Conservation (phyloP, 2,113 vertebrate species). For the Crotalus helleri region DNA sequence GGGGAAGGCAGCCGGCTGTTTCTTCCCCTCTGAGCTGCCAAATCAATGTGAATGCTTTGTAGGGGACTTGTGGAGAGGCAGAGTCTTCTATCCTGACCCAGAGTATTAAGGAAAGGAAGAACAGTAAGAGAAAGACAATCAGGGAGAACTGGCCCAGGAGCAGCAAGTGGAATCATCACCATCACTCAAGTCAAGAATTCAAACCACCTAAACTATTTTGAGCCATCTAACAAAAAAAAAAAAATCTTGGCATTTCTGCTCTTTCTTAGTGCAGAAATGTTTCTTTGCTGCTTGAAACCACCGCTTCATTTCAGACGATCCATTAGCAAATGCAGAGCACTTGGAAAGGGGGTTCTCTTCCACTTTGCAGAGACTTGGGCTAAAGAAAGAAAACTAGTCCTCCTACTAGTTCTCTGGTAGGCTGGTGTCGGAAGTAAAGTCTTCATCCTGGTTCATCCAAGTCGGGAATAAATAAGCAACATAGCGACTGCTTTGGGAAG, state of each 20-base stretch:
- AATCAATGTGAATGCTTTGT: background rate
- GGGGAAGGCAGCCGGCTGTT: background rate
- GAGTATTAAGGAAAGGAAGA: background rate
- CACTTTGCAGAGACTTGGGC: too few relatives aligned
- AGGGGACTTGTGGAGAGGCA: background rate
- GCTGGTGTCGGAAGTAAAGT: too few relatives aligned
- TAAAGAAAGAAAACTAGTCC: background rate
- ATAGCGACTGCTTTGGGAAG: too few relatives aligned
- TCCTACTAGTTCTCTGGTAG: background rate
- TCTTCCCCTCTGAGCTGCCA: background rate
- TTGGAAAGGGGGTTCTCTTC: background rate
- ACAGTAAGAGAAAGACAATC: background rate
- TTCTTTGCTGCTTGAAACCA: too few relatives aligned
- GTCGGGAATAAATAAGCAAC: too few relatives aligned
- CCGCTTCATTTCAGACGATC: background rate
- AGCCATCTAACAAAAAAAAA: too few relatives aligned
- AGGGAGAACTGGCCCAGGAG: background rate
- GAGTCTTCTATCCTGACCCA: background rate
- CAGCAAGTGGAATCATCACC: background rate
- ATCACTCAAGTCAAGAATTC: background rate
- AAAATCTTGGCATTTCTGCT: too few relatives aligned
- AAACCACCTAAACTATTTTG: too few relatives aligned
- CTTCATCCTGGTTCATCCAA: too few relatives aligned
- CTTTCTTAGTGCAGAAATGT: too few relatives aligned
- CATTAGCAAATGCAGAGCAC: background rate